Conservation (phyloP, 2,797 vertebrate species). For the Sebastes reedi region DNA sequence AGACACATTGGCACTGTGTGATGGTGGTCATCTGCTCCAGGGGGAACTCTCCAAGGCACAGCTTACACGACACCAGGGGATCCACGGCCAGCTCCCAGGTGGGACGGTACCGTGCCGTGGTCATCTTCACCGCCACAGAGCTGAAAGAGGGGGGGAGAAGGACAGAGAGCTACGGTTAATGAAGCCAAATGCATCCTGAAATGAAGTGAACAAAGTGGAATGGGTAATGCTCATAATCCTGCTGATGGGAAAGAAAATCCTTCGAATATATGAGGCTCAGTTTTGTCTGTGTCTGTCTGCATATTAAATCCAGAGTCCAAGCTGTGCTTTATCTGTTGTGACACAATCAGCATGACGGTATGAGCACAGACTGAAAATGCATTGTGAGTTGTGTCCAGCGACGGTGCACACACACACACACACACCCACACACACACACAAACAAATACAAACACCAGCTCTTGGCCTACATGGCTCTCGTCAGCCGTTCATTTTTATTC, state of each 20-base stretch:
- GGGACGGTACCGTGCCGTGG: constrained; percentile 93
- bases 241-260: neutral
- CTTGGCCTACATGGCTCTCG: constrained; percentile 23
- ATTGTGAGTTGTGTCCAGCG: constrained; percentile 15
- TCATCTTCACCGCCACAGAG: constrained; percentile 86
- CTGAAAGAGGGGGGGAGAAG: constrained; percentile 30
- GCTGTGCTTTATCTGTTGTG: constrained; percentile 19
- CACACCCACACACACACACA: neutral
- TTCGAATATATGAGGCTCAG: neutral
- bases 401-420: neutral
- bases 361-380: constrained; percentile 10
- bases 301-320: neutral
- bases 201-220: neutral
- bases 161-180: neutral
- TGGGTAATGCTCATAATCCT: neutral
- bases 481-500: constrained; percentile 39
- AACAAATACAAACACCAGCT: constrained; percentile 15
- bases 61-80: constrained; percentile 96
- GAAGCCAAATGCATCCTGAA: neutral
- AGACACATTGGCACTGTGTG: constrained; percentile 98
- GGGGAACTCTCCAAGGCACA: constrained; percentile 97
- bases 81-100: constrained; percentile 98
- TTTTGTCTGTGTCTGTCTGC: neutral
- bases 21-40: constrained; percentile 98
- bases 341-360: constrained; percentile 2